phyloP scores from a whole-genome alignment of 2,888 invertebrate genomes.

The Sinelater perroti region DNA sequence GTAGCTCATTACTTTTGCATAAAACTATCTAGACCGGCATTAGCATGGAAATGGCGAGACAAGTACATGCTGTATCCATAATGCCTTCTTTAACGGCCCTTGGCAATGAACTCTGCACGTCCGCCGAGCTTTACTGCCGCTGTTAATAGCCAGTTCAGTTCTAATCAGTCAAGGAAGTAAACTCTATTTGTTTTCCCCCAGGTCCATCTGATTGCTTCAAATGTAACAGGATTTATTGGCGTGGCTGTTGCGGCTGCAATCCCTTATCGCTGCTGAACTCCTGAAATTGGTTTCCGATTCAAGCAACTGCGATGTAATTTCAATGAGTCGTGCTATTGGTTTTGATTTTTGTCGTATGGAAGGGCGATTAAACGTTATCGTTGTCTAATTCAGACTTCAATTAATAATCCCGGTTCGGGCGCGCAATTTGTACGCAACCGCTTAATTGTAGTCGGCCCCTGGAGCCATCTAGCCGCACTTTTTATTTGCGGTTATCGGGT shows the following conservation, averaged over 20 bases:
- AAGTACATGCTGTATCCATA: constrained; percentile 31
- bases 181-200: constrained; percentile 27
- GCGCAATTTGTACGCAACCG: constrained; percentile 8
- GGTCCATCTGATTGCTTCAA: constrained; percentile 35
- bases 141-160: constrained; percentile 34
- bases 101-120: constrained; percentile 36
- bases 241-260: not conserved
- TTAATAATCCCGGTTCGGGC: constrained; percentile 7
- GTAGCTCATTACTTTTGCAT: constrained; percentile 36
- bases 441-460: constrained; percentile 5
- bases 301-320: not conserved
- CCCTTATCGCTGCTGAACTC: not conserved
- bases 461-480: constrained; percentile 4
- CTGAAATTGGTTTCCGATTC: not conserved
- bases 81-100: constrained; percentile 36
- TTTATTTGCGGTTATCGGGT: constrained; percentile 4
- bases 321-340: not conserved
- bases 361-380: constrained; percentile 4
- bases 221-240: constrained; percentile 21
- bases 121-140: constrained; percentile 33
- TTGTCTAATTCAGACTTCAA: not conserved
- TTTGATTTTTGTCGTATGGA: constrained; percentile 2
- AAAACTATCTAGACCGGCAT: constrained; percentile 37
- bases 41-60: constrained; percentile 37
- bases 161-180: constrained; percentile 38